Evolutionary conservation across 2,113 vertebrate genomes (phyloP), one percentile per base, ranked within the genome.

Genomic region (Emydocephalus ijimae): DNA sequence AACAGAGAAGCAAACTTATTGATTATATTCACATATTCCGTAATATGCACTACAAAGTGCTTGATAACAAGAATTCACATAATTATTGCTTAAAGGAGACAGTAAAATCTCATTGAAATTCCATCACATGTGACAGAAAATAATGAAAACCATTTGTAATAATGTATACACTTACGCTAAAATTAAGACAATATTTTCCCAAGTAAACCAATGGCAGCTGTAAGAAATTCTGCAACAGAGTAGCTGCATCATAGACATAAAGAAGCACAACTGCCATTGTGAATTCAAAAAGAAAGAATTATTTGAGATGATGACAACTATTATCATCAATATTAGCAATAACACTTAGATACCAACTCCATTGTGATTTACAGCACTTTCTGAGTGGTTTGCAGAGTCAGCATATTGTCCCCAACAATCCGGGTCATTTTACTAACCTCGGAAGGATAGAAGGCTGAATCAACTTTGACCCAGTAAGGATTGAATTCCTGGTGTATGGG

Each of bases 81-180:
- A 93, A 89, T 91, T 91, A 91, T 85, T 90, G 0, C 59, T 93
- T 94, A 91, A 93, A 97, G 93, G 11, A 88, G 57, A 39, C 15
- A 74, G 15, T 39, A 81, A 39, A 39, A 39, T 15, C 15, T 81
- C 5, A 39, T 8, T 81, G 69, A 81, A 20, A n/a, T 81, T 81
- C 69, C 7, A 39, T 34, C 69, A 81, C 34, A 81, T 81, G 2
- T 39, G 69, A 81, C 18, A 81, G 6, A 81, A 81, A 81, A 81
- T 34, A 50, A 39, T 39, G 18, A 39, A 81, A 81, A 81, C 6
- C 2, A 81, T 81, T 81, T 81, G 15, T 39, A 81, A 81, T 69
- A 39, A 21, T 81, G 69, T 21, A 74, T n/a, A 39, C 15, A 74
- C 2, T 69, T 69, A 69, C n/a, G 14, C 69, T 74, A 74, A 74